A percentile compares a stretch with the other conserved stretches of the same genome.
These are phyloP conservation scores for Chaetura pelagica DNA, from an alignment of 2,113 vertebrate species.

Conservation along the genomic window DNA sequence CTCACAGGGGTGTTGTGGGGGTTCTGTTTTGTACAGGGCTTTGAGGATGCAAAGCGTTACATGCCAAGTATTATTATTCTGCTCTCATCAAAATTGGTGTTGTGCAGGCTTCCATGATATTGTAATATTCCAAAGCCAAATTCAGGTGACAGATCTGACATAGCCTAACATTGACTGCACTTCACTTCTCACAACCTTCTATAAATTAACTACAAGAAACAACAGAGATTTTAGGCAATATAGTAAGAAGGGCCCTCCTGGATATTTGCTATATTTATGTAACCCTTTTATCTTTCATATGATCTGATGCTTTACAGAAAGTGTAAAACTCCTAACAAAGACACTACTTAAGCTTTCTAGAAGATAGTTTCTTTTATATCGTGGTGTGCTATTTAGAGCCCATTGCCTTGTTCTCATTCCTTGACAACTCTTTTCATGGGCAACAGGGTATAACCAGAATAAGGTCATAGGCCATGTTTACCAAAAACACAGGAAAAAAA, in stretches of 20 bases:
- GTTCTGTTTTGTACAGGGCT: constrained; percentile 46
- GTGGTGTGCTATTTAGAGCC: neutral
- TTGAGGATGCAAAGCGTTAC: constrained; percentile 36
- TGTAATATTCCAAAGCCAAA: constrained; percentile 9
- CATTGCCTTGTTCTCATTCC: neutral
- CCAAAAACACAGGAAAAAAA: neutral
- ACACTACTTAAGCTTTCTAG: constrained; percentile 20
- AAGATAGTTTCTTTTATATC: neutral
- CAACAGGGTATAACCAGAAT: neutral
- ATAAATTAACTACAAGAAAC: constrained; percentile 3
- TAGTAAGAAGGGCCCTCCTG: neutral
- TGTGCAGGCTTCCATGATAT: constrained; percentile 6
- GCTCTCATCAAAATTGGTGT: neutral
- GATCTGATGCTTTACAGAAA: neutral
- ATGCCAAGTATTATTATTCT: constrained; percentile 60
- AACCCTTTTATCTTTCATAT: neutral
- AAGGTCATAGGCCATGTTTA: neutral
- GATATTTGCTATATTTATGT: neutral
- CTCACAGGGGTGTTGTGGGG: constrained; percentile 70
- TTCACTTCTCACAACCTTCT: neutral
- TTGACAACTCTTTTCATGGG: neutral
- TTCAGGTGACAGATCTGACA: constrained; percentile 21
- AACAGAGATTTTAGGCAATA: neutral
- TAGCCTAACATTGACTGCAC: neutral
- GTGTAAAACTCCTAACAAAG: neutral